Conservation (phyloP, 2,797 vertebrate species). For the Brachyrhaphis roseni region DNA sequence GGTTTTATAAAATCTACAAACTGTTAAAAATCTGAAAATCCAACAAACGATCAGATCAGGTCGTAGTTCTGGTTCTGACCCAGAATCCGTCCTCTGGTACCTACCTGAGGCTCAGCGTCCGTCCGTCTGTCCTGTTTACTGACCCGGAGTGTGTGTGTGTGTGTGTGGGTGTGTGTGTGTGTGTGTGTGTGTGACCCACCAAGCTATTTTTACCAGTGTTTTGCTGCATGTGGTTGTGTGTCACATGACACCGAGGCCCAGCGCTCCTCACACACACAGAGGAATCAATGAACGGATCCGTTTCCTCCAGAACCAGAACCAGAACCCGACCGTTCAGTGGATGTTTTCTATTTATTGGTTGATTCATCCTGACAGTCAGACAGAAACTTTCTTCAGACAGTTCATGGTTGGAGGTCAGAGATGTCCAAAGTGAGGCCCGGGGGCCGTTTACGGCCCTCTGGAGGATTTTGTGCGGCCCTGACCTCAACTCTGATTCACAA, state of each 20-base stretch:
- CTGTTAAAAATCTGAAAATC: not conserved
- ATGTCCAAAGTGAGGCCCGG: no score
- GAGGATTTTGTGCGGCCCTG: no score
- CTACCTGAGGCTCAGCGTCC: constrained; percentile 39
- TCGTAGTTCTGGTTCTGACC: not conserved
- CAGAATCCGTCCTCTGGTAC: not conserved
- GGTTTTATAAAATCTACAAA: not conserved
- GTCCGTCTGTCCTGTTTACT: constrained; percentile 48
- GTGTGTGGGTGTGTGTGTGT: constrained; percentile 19
- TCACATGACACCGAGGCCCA: constrained; percentile 16
- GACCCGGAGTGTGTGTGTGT: constrained; percentile 24
- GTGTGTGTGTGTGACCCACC: constrained; percentile 37
- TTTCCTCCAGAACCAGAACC: not conserved
- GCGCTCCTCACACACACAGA: not conserved
- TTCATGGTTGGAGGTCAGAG: no score
- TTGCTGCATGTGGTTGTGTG: not conserved
- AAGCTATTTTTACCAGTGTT: constrained; percentile 54
- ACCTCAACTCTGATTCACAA: no score
- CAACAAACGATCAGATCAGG: no score
- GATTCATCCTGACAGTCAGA: no score
- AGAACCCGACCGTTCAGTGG: not conserved
- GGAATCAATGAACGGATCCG: not conserved
- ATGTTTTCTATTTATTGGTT: no score
- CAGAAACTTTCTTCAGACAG: no score
- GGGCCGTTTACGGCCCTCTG: no score